A percentile compares a stretch with the other conserved stretches of the same genome.
phyloP scores from a whole-genome alignment of 1,140 invertebrate genomes.

The Pteromalus puparum region DNA sequence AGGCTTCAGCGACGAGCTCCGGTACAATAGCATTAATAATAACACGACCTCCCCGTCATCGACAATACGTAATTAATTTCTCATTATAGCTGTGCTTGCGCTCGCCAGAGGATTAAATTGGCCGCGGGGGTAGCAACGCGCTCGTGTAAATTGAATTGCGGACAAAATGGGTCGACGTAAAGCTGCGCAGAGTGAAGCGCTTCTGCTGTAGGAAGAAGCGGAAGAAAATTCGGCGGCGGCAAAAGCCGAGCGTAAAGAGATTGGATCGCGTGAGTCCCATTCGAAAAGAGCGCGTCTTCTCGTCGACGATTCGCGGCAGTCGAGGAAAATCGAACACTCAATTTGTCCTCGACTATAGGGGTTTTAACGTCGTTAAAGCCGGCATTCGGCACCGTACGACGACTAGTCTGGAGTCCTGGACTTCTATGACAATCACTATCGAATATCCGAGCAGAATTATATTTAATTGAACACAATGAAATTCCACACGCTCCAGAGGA shows the following conservation, averaged over 20 bases:
- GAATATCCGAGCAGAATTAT: conserved; percentile 12
- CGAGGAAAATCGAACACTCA: conserved; percentile 34
- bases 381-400: background rate
- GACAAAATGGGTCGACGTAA: conserved; percentile 17
- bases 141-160: conserved; percentile 30
- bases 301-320: background rate
- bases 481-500: conserved; percentile 3
- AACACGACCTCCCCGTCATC: background rate
- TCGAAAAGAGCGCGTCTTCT: background rate
- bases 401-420: background rate
- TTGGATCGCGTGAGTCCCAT: background rate
- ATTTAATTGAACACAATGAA: conserved; percentile 6
- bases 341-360: conserved; percentile 20
- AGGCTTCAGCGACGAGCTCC: background rate
- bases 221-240: conserved; percentile 4
- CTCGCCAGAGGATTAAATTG: background rate
- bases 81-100: background rate
- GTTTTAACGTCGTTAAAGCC: conserved; percentile 29
- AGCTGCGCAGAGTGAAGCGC: background rate
- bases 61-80: conserved; percentile 29
- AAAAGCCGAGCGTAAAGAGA: conserved; percentile 24
- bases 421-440: background rate
- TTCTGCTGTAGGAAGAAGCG: too few relatives aligned
- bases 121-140: background rate
- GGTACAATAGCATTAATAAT: conserved; percentile 9